Evolutionary conservation across 2,113 vertebrate species (phyloP), one percentile per base, ranked within the genome.

Genomic region (Chaetodon trifascialis): DNA sequence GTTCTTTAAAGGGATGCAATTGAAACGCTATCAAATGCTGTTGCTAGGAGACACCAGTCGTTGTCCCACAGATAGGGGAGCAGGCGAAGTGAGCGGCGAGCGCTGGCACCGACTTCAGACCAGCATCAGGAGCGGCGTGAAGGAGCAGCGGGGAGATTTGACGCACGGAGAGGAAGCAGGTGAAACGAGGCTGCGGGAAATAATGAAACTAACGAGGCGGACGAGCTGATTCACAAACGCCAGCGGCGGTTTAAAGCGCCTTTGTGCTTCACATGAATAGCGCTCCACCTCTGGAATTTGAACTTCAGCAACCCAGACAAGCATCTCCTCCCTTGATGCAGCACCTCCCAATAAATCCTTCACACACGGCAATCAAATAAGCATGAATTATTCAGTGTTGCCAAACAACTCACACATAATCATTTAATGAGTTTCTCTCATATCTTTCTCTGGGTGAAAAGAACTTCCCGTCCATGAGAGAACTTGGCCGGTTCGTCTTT

Each of bases 301-400:
- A 92, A 89, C 73, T 76, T 72, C 59, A 64, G 55, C 64, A 69
- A 63, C 81, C 73, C 63, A 71, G 80, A 87, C 84, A 76, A 85
- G 76, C 62, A 86, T 88, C 87, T 75, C 67, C 73, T 86, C 73
- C 81, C 89, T 73, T 71, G 72, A 85, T 79, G 86, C 78, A 60
- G 72, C 85, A 86, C 80, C 76, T 89, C 36, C 54, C 79, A 84
- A 89, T 84, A 84, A 91, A 90, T 85, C 79, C 82, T 79, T 87
- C 80, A 90, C 76, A 83, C 46, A 59, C 51, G 17, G 80, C 84
- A 89, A 90, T 91, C 88, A 93, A 92, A 88, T 69, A 44, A 76
- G 46, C 67, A 93, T 92, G 91, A 93, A 94, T 93, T 84, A 93
- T 93, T 92, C 91, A 94, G 81, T 60, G 66, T 84, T 79, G 60